Base-by-base conservation (phyloP, 2,888 invertebrate genomes). In the Muschampia staudingeri region DNA sequence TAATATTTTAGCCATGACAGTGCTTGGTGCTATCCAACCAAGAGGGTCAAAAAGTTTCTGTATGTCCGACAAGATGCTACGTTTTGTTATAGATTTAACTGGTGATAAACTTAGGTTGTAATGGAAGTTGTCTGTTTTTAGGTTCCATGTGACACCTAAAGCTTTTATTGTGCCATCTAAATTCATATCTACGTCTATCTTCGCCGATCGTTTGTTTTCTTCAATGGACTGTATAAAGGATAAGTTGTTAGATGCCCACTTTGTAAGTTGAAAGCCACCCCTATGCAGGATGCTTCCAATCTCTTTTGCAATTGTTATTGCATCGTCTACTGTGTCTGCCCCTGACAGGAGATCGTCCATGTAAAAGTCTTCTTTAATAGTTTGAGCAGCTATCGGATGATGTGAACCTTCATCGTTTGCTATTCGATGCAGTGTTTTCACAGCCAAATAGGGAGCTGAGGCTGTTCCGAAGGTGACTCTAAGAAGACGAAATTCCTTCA, bases 381-480 rank as follows among this genome's bases (percentile, higher is more conserved):
- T 80, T 69, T 77, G 65, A 25, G 82, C 77, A 14, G 81, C 84
- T 9, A 75, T 42, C 8, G 86, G 85, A 72, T 78, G 72, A 6
- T 69, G 30, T 7, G 67, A n/a, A 14, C 82, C 77, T 80, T 78
- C 82, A 70, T 82, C 84, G 34, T 80, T 61, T n/a, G 84, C 84
- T n/a, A 82, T 25, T 76, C 86, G 85, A 6, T 71, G 52, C 6
- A 88, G 70, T 0, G 84, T 89, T 37, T 76, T 81, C 6, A 87
- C 77, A 4, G 87, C 85, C 2, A 83, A 76, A 61, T 84, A 87
- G 14, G 90, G 88, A 19, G 88, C 89, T 34, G 83, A 81, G 0
- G 87, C 78, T 16, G 81, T 77, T 6, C 89, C 89, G 52, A 85
- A 90, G 6, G 88, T 88, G 0, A 89, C 89, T 16, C 80, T 85